These are phyloP conservation scores for Drosophila differens DNA, from an alignment of 2,888 invertebrate genomes.

Conservation along the genomic window DNA sequence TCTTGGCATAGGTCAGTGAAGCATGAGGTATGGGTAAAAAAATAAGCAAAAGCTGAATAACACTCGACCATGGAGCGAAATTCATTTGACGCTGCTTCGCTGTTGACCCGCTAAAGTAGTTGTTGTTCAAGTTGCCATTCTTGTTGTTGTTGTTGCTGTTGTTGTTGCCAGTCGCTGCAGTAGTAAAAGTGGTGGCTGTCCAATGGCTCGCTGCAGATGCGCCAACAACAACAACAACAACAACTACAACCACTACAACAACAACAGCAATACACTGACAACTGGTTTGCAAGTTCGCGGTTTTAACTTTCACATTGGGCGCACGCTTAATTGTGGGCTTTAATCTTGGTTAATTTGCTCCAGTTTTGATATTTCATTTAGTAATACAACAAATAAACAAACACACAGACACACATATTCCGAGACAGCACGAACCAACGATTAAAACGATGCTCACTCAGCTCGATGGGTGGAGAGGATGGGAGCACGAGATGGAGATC, in stretches of 20 bases:
- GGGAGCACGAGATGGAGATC: constrained; percentile 2
- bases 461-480: not conserved
- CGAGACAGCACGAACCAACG: constrained; percentile 48
- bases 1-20: constrained; percentile 75
- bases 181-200: constrained; percentile 60
- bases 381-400: constrained; percentile 20
- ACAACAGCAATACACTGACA: constrained; percentile 27
- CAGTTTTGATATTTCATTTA: constrained; percentile 68
- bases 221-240: constrained; percentile 34
- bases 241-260: not conserved
- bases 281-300: constrained; percentile 70
- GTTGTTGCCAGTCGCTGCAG: constrained; percentile 47
- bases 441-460: constrained; percentile 45
- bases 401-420: constrained; percentile 11
- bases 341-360: constrained; percentile 78
- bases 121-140: constrained; percentile 17
- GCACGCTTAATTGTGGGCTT: constrained; percentile 74
- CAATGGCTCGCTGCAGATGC: constrained; percentile 62
- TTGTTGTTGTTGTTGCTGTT: constrained; percentile 1
- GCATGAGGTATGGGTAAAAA: constrained; percentile 37
- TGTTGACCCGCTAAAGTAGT: constrained; percentile 55
- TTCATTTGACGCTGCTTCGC: constrained; percentile 14
- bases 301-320: constrained; percentile 79
- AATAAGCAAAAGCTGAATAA: constrained; percentile 11
- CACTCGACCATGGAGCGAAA: constrained; percentile 12